phyloP scores from a whole-genome alignment of 2,113 vertebrate genomes.

The Oreochromis tanganicae region DNA sequence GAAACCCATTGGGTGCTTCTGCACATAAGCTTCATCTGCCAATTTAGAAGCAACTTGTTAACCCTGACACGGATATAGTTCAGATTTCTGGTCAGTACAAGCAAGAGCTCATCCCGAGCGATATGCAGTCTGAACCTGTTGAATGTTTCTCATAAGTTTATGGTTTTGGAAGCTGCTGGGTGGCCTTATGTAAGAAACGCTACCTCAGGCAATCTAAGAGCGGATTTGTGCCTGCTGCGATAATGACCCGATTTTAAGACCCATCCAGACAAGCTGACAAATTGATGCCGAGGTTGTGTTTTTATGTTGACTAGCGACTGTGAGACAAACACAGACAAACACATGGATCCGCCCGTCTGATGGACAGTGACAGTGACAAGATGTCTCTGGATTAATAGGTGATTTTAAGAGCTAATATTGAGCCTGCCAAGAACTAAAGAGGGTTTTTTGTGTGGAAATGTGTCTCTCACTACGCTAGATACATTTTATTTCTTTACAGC shows the following conservation, averaged over 20 bases:
- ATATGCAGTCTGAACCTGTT: constrained; percentile 23
- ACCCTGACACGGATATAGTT: neutral
- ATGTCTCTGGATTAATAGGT: neutral
- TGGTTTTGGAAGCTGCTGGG: constrained; percentile 11
- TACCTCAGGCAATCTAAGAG: constrained; percentile 38
- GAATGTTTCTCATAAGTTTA: constrained; percentile 26
- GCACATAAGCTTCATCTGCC: neutral
- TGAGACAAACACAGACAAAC: constrained; percentile 17
- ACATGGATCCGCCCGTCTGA: neutral
- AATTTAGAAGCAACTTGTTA: constrained; percentile 18
- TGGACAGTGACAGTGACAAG: neutral
- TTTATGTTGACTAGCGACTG: constrained; percentile 28
- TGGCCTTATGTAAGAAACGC: constrained; percentile 16
- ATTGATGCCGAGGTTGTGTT: constrained; percentile 34
- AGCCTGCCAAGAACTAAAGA: neutral
- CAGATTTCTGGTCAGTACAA: constrained; percentile 24
- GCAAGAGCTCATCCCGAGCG: neutral
- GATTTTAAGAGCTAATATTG: constrained; percentile 20
- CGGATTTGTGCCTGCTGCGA: constrained; percentile 48
- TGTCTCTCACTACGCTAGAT: neutral
- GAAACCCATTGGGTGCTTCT: constrained; percentile 11
- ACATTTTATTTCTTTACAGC: constrained; percentile 35
- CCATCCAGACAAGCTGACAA: constrained; percentile 47
- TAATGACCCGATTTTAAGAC: constrained; percentile 55
- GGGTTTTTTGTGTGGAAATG: neutral